Base-by-base conservation (phyloP, 2,113 vertebrate species). In the Chinchilla lanigera region DNA sequence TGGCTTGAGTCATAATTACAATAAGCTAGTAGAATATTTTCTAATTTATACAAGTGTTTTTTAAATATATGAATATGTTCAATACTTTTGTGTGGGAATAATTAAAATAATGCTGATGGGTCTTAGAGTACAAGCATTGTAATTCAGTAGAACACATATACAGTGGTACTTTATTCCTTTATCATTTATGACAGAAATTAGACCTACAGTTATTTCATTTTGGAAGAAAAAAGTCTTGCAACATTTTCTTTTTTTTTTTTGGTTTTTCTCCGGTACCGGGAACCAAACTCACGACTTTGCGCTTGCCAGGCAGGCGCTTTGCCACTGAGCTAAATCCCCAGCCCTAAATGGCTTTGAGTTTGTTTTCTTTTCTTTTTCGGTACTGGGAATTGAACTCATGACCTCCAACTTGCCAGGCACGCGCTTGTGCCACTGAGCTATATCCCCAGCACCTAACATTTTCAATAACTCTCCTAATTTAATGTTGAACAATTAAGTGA, bases 121-220 rank as follows among this genome's bases (percentile, higher is more conserved):
- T 4, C 38, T 56, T 58, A 11, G 6, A 95, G 4, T 30, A 11
- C 10, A 78, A 86, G 58, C 41, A 95, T 10, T 58, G 17, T 77
- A n/a, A 93, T 47, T 80, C 9, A 69, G 26, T 56, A 33, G 65
- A 77, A 80, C 47, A 52, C 0, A 33, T 33, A 89, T 24, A 11
- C 20, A 35, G 16, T 28, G 3, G 12, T 20, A 60, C 10, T 96
- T 73, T 90, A 30, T 93, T 89, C 86, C 16, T 83, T 19, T 2
- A 2, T 22, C 20, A 11, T 65, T 65, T 28, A 26, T 90, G 69
- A 69, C 22, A 86, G 7, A 91, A 77, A 89, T 52, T 63, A 86
- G 80, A 92, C 19, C 12, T 30, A 33, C 75, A 78, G 41, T 50
- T 54, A 89, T 82, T 92, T 87, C 60, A 82, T 78, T 95, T 91